phyloP scores from a whole-genome alignment of 2,797 vertebrate genomes.

The Alectoris magna region DNA sequence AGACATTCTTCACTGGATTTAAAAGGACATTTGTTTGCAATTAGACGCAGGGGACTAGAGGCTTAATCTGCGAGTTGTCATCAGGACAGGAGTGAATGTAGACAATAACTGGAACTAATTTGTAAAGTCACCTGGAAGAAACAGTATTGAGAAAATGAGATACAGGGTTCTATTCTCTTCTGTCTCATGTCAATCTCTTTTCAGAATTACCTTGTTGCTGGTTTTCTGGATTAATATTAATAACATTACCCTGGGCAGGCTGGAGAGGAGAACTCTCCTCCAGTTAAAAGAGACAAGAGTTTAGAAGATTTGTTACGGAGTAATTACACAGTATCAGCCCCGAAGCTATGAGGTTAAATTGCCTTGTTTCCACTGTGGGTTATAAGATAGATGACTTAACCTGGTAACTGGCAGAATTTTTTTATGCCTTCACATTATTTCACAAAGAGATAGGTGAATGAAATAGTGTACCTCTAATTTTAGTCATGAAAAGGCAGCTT shows the following conservation, averaged over 20 bases:
- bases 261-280: not conserved
- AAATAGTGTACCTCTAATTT: not conserved
- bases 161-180: not conserved
- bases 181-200: not conserved
- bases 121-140: not conserved
- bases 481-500: not conserved
- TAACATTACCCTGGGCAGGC: not conserved
- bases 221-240: not conserved
- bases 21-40: not conserved
- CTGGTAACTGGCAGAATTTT: not conserved
- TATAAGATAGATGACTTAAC: not conserved
- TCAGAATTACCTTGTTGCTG: not conserved
- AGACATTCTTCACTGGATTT: not conserved
- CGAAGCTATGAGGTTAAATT: not conserved
- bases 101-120: not conserved
- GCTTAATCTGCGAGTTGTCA: not conserved
- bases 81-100: not conserved
- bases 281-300: not conserved
- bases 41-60: rapidly evolving
- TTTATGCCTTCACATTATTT: not conserved
- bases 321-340: rapidly evolving
- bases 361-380: not conserved
- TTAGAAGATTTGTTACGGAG: not conserved
- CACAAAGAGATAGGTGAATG: not conserved
- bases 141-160: not conserved